These are phyloP conservation scores for Stegodyphus mimosarum DNA, from an alignment of 1,140 invertebrate species.

Conservation along the genomic window DNA sequence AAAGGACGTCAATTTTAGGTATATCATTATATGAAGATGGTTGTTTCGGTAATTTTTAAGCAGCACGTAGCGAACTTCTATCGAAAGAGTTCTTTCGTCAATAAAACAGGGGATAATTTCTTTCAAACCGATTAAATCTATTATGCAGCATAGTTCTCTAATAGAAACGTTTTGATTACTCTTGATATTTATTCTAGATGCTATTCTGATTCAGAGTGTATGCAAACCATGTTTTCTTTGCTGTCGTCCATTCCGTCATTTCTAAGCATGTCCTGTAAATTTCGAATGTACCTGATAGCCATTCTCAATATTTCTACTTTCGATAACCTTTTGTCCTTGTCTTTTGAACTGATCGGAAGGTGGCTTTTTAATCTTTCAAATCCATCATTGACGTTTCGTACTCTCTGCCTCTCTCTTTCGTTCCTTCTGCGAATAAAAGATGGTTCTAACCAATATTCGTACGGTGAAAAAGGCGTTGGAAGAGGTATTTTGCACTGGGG, in stretches of 20 bases:
- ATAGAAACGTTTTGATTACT: too few species aligned
- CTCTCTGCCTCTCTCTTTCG: constrained; percentile 71
- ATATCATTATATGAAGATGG: too few species aligned
- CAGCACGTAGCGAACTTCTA: too few species aligned
- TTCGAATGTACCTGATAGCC: constrained; percentile 70
- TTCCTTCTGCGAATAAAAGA: constrained; percentile 65
- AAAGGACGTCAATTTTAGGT: too few species aligned
- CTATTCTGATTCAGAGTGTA: constrained; percentile 38
- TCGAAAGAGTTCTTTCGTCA: too few species aligned
- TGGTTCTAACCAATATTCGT: constrained; percentile 64
- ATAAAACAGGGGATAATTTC: too few species aligned
- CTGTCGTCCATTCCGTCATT: constrained; percentile 58
- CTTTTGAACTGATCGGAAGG: constrained; percentile 70
- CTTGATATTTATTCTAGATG: background rate
- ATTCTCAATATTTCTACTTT: constrained; percentile 70
- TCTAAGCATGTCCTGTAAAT: constrained; percentile 67
- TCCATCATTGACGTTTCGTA: constrained; percentile 85
- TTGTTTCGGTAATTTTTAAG: too few species aligned
- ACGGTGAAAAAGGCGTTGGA: constrained; percentile 65
- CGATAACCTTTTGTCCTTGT: constrained; percentile 70
- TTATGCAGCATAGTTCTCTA: too few species aligned
- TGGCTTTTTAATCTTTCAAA: constrained; percentile 83
- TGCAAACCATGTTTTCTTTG: constrained; percentile 50
- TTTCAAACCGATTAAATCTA: too few species aligned
- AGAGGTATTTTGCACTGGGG: constrained; percentile 68